A percentile compares a stretch with the other conserved stretches of the same genome.
phyloP scores from a whole-genome alignment of 2,888 invertebrate species.

The Phengaris alcon region DNA sequence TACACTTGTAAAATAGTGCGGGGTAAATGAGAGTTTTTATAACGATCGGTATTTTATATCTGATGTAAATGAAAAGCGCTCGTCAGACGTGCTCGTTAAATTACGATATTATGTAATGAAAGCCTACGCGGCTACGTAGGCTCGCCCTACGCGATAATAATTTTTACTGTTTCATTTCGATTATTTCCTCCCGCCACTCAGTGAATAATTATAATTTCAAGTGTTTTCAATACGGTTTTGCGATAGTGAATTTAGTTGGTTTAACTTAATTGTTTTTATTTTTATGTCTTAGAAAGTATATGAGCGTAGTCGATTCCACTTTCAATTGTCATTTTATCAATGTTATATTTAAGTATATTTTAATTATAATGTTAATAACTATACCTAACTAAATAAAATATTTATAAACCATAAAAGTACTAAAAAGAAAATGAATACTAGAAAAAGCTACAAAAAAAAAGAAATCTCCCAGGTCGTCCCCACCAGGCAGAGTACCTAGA shows the following conservation, averaged over 20 bases:
- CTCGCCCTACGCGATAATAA: slow-evolving; percentile 4
- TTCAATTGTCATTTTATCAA: no score
- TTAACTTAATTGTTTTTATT: not conserved
- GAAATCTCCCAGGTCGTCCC: no score
- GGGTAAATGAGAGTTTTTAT: slow-evolving; percentile 21
- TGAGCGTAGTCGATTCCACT: no score
- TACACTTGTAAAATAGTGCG: slow-evolving; percentile 16
- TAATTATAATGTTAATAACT: no score
- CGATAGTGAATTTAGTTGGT: not conserved
- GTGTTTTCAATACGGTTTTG: not conserved
- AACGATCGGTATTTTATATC: slow-evolving; percentile 26
- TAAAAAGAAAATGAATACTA: no score
- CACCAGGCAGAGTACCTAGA: no score
- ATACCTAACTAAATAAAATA: no score
- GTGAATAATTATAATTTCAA: slow-evolving; percentile 16
- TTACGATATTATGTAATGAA: slow-evolving; percentile 26
- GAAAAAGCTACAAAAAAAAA: no score
- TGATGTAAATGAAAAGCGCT: slow-evolving; percentile 25
- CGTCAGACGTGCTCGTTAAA: slow-evolving; percentile 24
- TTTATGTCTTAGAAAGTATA: not conserved
- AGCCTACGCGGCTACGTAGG: no score
- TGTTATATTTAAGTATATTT: no score
- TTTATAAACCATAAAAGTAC: no score
- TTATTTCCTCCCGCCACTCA: not conserved
- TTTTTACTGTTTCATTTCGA: slow-evolving; percentile 20